Percentiles rank a stretch among this genome's conserved stretches.
phyloP scores from a whole-genome alignment of 2,797 vertebrate genomes.

The Arnoldichthys spilopterus region DNA sequence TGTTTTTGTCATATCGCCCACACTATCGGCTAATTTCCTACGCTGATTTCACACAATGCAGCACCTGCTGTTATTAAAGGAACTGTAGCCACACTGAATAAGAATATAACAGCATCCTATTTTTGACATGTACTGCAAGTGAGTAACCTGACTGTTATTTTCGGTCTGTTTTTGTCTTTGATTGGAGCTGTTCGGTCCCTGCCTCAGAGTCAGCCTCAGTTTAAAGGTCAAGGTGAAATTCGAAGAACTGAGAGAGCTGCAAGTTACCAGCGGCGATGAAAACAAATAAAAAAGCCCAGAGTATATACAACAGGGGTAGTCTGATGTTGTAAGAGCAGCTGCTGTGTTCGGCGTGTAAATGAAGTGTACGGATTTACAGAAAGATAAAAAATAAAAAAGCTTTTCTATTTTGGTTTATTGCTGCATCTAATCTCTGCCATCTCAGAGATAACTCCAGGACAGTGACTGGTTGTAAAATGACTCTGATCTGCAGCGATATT shows the following conservation, averaged over 20 bases:
- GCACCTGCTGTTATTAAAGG: too few species aligned
- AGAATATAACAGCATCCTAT: too few species aligned
- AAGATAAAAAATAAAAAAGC: not conserved
- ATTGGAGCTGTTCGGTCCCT: not conserved
- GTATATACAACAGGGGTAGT: not conserved
- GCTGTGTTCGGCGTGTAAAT: not conserved
- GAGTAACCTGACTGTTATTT: not conserved
- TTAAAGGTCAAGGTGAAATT: slow-evolving; percentile 11
- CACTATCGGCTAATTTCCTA: too few species aligned
- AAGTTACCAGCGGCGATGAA: not conserved
- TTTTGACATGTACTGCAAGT: not conserved
- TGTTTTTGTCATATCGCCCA: too few species aligned
- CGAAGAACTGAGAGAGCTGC: slow-evolving; percentile 2
- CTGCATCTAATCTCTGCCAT: not conserved
- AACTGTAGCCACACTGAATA: too few species aligned
- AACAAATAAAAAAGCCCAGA: not conserved
- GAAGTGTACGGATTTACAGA: not conserved
- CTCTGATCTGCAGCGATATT: not conserved
- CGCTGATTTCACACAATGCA: too few species aligned
- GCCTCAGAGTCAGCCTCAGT: not conserved
- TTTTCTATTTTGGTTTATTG: not conserved
- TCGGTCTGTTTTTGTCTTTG: not conserved
- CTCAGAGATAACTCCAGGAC: not conserved
- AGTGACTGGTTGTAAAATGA: not conserved
- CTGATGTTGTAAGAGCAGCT: not conserved